Evolutionary conservation across 2,797 vertebrate genomes (phyloP), one percentile per base, ranked within the genome.

Genomic region (Anniella stebbinsi): DNA sequence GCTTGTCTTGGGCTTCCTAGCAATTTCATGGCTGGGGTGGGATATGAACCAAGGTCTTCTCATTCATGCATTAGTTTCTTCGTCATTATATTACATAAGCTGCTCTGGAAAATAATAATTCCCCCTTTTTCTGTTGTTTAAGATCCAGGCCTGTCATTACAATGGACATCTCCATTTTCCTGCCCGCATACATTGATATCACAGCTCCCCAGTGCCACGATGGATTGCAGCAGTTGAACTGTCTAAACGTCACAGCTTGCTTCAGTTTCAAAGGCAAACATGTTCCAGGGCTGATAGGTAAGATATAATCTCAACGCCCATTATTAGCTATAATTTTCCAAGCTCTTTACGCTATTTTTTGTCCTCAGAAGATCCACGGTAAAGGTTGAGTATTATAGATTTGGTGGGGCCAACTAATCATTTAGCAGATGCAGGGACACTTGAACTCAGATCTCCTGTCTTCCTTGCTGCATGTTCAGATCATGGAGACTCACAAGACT

Each of bases 131-230:
- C 30, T 83, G n/a, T 67, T 87, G 25, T 75, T 90, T 41, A 67
- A 90, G 99, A 95, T 98, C 99, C 0, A 98, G 98, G 88, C 98
- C 99, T 4, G 98, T 99, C 91, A 98, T 99, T 94, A 99, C 98
- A 0, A 94, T 99, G 97, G 98, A 98, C 1, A 96, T 98, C 84
- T 96, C 97, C 94, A 98, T 99, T 96, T 98, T 98, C 94, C 97
- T 99, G 91, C 99, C 99, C 0, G 48, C 86, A 1, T 99, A 99
- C 92, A 99, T 99, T 97, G 99, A 99, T 97, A 99, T 99, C 97
- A 98, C 99, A 0, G 98, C 98, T 25, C 99, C 98, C 3, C 98
- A 98, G 96, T 99, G 99, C 95, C 98, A 99, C 0, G 99, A 99
- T 4, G 98, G 98, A 28, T 97, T 97, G 77, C 98, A 98, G 94